Conservation (phyloP, 2,797 vertebrate species). For the Amphiprion clarkii region DNA sequence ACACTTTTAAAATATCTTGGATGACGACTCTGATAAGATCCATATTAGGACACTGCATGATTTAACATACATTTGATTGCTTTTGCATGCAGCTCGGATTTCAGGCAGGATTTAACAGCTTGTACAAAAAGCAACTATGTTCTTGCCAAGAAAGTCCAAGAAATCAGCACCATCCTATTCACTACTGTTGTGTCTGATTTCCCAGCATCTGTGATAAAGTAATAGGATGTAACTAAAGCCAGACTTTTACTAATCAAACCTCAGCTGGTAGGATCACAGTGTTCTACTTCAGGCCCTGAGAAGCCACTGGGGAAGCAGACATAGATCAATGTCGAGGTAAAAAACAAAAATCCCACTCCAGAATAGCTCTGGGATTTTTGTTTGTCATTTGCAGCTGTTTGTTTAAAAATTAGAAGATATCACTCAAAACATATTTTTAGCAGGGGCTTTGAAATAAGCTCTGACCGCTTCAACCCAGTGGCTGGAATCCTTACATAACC, state of each 20-base stretch:
- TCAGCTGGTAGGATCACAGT: not conserved
- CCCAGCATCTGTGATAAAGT: not conserved
- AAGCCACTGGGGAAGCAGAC: constrained; percentile 9
- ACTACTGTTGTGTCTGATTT: not conserved
- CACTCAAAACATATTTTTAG: constrained; percentile 46
- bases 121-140: too few relatives aligned
- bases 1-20: not conserved
- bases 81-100: too few relatives aligned
- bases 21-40: not conserved
- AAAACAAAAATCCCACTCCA: not conserved
- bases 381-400: constrained; percentile 39
- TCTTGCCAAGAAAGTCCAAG: not conserved
- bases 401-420: constrained; percentile 26
- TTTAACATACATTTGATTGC: not conserved
- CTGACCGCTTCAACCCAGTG: not conserved
- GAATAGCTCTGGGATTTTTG: constrained; percentile 9
- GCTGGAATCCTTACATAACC: constrained; percentile 15
- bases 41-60: not conserved
- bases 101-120: not conserved
- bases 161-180: too few relatives aligned
- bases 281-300: not conserved
- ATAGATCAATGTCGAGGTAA: constrained; percentile 12
- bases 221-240: too few relatives aligned
- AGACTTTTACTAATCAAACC: not conserved
- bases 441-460: constrained; percentile 26